Evolutionary conservation across 2,797 vertebrate species (phyloP).

Genomic region (Mustela erminea): DNA sequence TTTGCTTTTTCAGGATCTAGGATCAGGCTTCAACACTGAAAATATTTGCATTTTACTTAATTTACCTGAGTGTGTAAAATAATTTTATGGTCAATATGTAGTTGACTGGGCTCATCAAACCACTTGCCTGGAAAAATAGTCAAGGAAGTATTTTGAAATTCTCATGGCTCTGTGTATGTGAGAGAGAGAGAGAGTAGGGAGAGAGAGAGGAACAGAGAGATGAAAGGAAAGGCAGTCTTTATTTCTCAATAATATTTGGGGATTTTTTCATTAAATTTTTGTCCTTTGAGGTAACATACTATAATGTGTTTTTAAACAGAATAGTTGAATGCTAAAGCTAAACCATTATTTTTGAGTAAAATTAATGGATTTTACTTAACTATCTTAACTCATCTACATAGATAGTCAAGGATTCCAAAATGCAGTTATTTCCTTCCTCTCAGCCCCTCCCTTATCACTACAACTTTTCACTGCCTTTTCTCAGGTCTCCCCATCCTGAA

Average conservation of each 20-base stretch:
- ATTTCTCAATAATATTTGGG: not conserved
- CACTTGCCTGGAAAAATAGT: not conserved
- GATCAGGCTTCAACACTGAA: not conserved
- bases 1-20: not conserved
- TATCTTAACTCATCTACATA: not conserved
- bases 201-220: not conserved
- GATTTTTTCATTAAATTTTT: not conserved
- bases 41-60: not conserved
- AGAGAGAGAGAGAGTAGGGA: not conserved
- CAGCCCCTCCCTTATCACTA: not conserved
- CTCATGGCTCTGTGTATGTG: not conserved
- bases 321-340: not conserved
- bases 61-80: slow-evolving; percentile 17
- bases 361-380: not conserved
- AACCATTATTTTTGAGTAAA: not conserved
- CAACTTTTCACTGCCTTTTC: not conserved
- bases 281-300: not conserved
- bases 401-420: not conserved
- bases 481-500: not conserved
- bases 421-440: not conserved
- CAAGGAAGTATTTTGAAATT: slow-evolving; percentile 11
- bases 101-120: slow-evolving; percentile 11
- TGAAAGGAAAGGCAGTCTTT: not conserved
- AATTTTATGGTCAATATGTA: not conserved
- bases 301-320: not conserved